Evolutionary conservation across 1,140 invertebrate species (phyloP).

Genomic region (Tyrophagus putrescentiae): DNA sequence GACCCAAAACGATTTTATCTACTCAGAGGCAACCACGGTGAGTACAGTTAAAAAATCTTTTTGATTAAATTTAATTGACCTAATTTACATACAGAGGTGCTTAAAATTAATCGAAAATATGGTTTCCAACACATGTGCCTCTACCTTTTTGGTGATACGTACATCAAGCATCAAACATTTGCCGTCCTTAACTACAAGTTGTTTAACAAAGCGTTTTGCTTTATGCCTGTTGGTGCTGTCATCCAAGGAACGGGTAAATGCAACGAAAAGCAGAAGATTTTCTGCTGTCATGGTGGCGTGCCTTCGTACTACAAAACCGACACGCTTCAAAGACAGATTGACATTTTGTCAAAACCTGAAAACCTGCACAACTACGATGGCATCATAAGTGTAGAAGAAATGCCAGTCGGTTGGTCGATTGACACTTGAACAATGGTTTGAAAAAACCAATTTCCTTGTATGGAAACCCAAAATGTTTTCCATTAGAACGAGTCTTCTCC

Average conservation of each 20-base stretch:
- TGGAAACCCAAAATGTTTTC: not conserved
- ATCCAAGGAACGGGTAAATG: too few species aligned
- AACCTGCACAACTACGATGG: too few species aligned
- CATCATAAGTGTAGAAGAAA: too few species aligned
- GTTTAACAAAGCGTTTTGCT: conserved; percentile 52
- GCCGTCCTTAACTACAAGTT: not conserved
- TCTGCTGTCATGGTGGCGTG: conserved; percentile 58
- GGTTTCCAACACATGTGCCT: not conserved
- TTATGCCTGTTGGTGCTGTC: conserved; percentile 50
- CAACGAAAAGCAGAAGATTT: too few species aligned
- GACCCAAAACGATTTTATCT: conserved; percentile 45
- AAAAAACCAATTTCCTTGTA: not conserved
- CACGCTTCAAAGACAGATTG: too few species aligned
- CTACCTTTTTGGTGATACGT: not conserved
- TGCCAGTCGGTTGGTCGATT: not conserved
- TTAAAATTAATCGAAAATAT: not conserved
- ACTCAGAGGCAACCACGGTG: conserved; percentile 49
- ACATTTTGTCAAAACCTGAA: too few species aligned
- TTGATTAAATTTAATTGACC: too few species aligned
- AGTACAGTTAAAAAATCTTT: too few species aligned
- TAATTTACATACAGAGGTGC: too few species aligned
- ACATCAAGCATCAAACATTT: not conserved
- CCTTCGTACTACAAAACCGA: too few species aligned
- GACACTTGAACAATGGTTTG: not conserved
- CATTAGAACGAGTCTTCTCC: not conserved